phyloP scores from a whole-genome alignment of 2,113 vertebrate species.

The Phodopus roborovskii region DNA sequence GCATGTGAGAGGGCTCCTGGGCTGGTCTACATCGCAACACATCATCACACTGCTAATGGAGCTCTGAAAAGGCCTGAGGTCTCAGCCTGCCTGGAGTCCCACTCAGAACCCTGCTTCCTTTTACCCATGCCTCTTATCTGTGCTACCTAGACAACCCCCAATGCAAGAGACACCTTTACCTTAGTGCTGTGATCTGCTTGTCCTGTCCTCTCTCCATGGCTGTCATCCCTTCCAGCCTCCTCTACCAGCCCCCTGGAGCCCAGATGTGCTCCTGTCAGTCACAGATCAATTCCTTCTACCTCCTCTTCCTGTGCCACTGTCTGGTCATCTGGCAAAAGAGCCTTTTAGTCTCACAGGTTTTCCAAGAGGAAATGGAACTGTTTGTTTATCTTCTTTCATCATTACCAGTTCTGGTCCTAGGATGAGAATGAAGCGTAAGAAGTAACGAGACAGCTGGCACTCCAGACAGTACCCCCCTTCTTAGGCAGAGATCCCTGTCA shows the following conservation, averaged over 20 bases:
- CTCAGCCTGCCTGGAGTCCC: background rate
- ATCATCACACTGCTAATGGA: background rate
- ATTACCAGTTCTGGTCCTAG: background rate
- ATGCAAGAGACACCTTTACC: background rate
- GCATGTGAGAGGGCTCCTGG: background rate
- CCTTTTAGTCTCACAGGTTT: background rate
- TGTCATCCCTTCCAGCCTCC: background rate
- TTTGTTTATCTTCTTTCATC: background rate
- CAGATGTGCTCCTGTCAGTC: too few relatives aligned
- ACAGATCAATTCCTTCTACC: background rate
- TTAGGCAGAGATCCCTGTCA: background rate
- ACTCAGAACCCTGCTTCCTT: background rate
- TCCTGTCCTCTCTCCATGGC: background rate
- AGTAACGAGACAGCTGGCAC: background rate
- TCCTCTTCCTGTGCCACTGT: rapidly evolving
- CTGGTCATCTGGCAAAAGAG: background rate
- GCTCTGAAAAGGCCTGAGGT: background rate
- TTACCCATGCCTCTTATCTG: background rate
- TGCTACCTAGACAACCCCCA: background rate
- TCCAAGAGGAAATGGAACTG: background rate
- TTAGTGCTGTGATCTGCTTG: background rate
- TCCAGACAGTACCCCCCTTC: background rate
- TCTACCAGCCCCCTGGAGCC: background rate
- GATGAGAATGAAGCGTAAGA: background rate
- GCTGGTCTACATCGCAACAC: background rate